These are phyloP conservation scores for Alethe castanea DNA, from an alignment of 2,113 vertebrate genomes.

Conservation along the genomic window DNA sequence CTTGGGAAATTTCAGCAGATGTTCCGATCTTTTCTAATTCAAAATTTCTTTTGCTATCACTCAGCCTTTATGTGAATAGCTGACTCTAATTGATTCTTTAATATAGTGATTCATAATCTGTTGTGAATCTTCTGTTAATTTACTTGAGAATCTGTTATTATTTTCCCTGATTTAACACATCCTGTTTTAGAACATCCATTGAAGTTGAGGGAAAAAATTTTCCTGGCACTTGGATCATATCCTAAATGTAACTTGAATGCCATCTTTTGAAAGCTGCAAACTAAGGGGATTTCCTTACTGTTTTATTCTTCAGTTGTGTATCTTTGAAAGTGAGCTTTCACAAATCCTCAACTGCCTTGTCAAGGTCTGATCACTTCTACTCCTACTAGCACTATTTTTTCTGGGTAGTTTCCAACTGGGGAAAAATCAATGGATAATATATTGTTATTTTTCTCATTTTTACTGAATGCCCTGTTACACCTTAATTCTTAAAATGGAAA, in stretches of 20 bases:
- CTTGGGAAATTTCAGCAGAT: conserved; percentile 44
- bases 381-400: neutral
- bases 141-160: neutral
- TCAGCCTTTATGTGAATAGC: conserved; percentile 20
- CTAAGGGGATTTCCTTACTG: conserved; percentile 19
- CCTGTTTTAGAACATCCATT: conserved; percentile 21
- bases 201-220: neutral
- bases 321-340: neutral
- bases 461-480: neutral
- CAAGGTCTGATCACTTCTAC: neutral
- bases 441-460: neutral
- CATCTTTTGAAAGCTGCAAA: neutral
- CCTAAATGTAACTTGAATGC: conserved; percentile 22
- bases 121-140: conserved; percentile 20
- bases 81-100: conserved; percentile 1
- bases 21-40: conserved; percentile 9
- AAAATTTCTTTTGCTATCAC: neutral
- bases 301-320: neutral
- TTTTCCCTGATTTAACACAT: conserved; percentile 31
- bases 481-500: neutral
- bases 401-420: neutral
- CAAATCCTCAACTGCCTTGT: neutral
- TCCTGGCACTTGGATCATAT: neutral
- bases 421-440: neutral
- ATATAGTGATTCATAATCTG: neutral